Conservation (phyloP, 2,797 vertebrate genomes). For the Bufotes viridis region DNA sequence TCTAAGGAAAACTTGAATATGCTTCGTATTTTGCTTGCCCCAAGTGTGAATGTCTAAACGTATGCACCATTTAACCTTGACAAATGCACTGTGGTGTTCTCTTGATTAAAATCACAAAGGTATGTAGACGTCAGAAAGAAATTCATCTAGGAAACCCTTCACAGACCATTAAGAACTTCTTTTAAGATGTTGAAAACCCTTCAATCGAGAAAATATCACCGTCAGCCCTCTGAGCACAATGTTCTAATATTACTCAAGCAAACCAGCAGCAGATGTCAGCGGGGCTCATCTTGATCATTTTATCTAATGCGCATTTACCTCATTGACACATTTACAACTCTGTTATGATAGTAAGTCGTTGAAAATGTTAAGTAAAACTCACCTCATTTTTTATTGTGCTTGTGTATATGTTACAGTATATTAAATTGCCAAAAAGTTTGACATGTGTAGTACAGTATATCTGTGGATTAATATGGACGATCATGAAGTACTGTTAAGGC, state of each 20-base stretch:
- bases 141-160: slow-evolving; percentile 57
- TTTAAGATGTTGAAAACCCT: slow-evolving; percentile 61
- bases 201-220: slow-evolving; percentile 23
- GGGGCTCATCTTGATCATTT: slow-evolving; percentile 31
- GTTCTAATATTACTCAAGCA: slow-evolving; percentile 39
- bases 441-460: not conserved
- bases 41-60: slow-evolving; percentile 64
- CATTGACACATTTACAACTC: slow-evolving; percentile 17
- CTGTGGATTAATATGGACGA: not conserved
- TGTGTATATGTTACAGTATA: not conserved
- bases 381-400: not conserved
- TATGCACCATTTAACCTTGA: slow-evolving; percentile 72
- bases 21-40: slow-evolving; percentile 58
- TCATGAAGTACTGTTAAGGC: too few relatives aligned
- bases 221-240: slow-evolving; percentile 14
- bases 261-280: slow-evolving; percentile 45
- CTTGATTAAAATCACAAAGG: slow-evolving; percentile 72
- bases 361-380: not conserved
- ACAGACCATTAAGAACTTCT: slow-evolving; percentile 60
- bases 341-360: not conserved
- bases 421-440: not conserved
- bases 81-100: slow-evolving; percentile 69
- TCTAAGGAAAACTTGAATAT: slow-evolving; percentile 67
- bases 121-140: slow-evolving; percentile 48
- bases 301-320: slow-evolving; percentile 29